Percentiles rank a stretch among this genome's conserved stretches.
Conservation (phyloP, 2,113 vertebrate genomes). For the Plecotus auritus region DNA sequence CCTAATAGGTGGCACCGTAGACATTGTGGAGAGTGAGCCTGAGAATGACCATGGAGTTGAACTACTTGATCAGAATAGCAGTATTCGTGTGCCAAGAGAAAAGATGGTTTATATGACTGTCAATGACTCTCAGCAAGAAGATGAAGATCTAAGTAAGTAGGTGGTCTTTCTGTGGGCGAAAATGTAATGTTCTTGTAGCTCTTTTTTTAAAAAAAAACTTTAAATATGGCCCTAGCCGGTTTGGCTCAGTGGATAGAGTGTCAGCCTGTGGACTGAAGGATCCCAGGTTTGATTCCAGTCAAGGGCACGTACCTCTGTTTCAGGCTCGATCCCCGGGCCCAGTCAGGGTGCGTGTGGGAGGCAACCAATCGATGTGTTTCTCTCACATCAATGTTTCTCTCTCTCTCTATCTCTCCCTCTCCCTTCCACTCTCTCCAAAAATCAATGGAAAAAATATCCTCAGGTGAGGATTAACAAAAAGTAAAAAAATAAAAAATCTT, state of each 20-base stretch:
- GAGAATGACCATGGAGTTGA: slow-evolving; percentile 88
- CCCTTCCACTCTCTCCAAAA: too few relatives aligned
- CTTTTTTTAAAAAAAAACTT: not conserved
- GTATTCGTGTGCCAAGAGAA: slow-evolving; percentile 90
- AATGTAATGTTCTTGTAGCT: slow-evolving; percentile 55
- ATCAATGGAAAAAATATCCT: too few relatives aligned
- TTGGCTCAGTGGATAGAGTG: too few relatives aligned
- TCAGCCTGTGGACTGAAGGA: too few relatives aligned
- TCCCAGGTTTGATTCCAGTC: too few relatives aligned
- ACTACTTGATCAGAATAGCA: slow-evolving; percentile 88
- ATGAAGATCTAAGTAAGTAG: slow-evolving; percentile 92
- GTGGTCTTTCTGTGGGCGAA: slow-evolving; percentile 79
- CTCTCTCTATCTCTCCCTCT: too few relatives aligned
- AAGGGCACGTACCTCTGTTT: too few relatives aligned
- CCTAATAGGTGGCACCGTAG: slow-evolving; percentile 90
- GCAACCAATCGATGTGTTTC: too few relatives aligned
- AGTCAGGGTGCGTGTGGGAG: too few relatives aligned
- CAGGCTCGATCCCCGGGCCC: too few relatives aligned
- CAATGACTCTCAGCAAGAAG: slow-evolving; percentile 92
- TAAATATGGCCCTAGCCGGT: not conserved
- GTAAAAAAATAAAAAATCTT: not conserved
- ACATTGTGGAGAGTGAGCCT: slow-evolving; percentile 93
- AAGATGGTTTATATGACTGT: slow-evolving; percentile 99
- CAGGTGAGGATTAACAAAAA: too few relatives aligned
- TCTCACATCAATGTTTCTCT: too few relatives aligned